Conservation (phyloP, 2,113 vertebrate species). For the Sula dactylatra region DNA sequence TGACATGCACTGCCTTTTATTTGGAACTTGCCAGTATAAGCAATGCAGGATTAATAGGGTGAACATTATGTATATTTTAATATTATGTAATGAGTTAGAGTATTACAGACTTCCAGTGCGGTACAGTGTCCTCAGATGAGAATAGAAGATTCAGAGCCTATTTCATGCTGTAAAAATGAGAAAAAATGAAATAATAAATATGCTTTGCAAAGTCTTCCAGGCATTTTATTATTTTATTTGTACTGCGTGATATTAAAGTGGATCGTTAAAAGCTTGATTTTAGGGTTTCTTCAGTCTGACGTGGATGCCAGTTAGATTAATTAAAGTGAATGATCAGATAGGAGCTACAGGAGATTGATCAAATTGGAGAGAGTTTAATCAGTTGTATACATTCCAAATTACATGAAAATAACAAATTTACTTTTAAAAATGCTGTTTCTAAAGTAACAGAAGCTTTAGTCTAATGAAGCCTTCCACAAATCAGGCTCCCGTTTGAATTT, state of each 20-base stretch:
- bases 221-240: slow-evolving; percentile 39
- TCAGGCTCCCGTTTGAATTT: slow-evolving; percentile 20
- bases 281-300: slow-evolving; percentile 28
- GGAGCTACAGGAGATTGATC: slow-evolving; percentile 32
- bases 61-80: background rate
- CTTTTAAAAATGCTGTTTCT: slow-evolving; percentile 11
- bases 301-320: slow-evolving; percentile 31
- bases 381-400: slow-evolving; percentile 3
- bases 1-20: background rate
- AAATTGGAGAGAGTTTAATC: slow-evolving; percentile 23
- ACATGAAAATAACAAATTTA: background rate
- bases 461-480: slow-evolving; percentile 11
- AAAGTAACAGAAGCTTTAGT: slow-evolving; percentile 22
- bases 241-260: background rate
- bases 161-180: background rate
- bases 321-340: slow-evolving; percentile 33
- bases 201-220: background rate
- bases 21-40: background rate
- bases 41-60: background rate
- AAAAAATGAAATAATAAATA: slow-evolving; percentile 14
- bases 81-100: background rate
- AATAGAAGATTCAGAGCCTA: slow-evolving; percentile 10
- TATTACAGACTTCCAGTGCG: background rate
- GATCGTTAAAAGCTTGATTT: slow-evolving; percentile 45
- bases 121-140: background rate